Base-by-base conservation (phyloP, 1,140 invertebrate species). In the Rhagoletis pomonella region DNA sequence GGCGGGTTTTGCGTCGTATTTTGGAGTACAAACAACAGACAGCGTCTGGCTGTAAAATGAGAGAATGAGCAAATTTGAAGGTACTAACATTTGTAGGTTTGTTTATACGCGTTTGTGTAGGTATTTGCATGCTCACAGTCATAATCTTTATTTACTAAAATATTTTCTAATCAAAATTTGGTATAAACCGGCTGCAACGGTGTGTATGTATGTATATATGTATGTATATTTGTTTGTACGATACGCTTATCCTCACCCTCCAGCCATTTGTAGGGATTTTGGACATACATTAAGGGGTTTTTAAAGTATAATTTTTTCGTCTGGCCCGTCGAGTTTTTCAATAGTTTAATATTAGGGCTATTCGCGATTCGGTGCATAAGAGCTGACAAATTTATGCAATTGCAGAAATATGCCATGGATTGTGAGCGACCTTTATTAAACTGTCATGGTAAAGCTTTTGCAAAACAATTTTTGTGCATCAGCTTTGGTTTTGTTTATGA, bases 31-130 rank as follows among this genome's bases (percentile, higher is more conserved):
- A 9, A 55, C 47, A 55, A 55, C n/a, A 81, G 17, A 55, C 19
- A 42, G 1, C 55, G 73, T 81, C 73, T 81, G 73, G 47, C 73
- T 19, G 55, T 81, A 47, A 81, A 58, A 19, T 55, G 73, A 81
- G 47, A 55, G 47, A 19, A 81, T 55, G 19, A 81, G 73, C 73
- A 50, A 81, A 81, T 81, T 17, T 62, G 60, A 4, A 4, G 64
- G 64, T 67, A 9, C 17, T 0, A 59, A n/a, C 17, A n/a, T 17
- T 64, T 42, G 9, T 17, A 67, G 6, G 7, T 67, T 6, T 19
- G 4, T 67, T 39, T 10, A n/a, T 64, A 64, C 39, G 39, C 39
- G 64, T 42, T 9, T 67, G 29, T 39, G 3, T 7, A 39, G 39
- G 14, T 73, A 44, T 73, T 73, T 73, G 42, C 42, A 73, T 47